phyloP scores from a whole-genome alignment of 2,797 vertebrate genomes.

The Eleutherodactylus coqui region DNA sequence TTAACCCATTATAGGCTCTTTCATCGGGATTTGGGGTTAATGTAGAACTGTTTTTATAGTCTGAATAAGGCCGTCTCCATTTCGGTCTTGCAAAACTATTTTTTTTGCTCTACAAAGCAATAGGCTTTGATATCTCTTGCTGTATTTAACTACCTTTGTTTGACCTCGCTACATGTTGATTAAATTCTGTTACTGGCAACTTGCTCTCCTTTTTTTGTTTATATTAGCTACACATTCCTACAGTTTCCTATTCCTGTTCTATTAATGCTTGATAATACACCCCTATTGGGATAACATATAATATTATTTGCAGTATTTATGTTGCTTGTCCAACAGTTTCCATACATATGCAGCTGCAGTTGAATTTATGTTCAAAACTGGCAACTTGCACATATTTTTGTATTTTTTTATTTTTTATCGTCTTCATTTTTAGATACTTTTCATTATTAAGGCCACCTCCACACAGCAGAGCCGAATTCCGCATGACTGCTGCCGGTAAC shows the following conservation, averaged over 20 bases:
- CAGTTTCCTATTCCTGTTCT: neutral
- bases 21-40: neutral
- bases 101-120: neutral
- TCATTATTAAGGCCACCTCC: too few species aligned
- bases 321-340: too few species aligned
- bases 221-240: neutral
- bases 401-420: too few species aligned
- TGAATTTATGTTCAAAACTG: too few species aligned
- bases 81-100: neutral
- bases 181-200: neutral
- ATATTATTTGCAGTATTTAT: too few species aligned
- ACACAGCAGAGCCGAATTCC: too few species aligned
- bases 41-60: slow-evolving; percentile 18
- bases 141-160: slow-evolving; percentile 6
- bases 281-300: too few species aligned
- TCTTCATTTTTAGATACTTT: too few species aligned
- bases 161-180: neutral
- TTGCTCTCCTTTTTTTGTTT: neutral
- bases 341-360: too few species aligned
- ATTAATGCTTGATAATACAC: too few species aligned
- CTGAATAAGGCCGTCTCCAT: neutral
- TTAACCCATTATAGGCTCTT: slow-evolving; percentile 46
- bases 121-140: neutral
- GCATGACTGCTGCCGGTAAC: too few species aligned
- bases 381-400: too few species aligned